A percentile compares a stretch with the other conserved stretches of the same genome.
phyloP scores from a whole-genome alignment of 2,797 vertebrate species.

The Lycodopsis pacificus region DNA sequence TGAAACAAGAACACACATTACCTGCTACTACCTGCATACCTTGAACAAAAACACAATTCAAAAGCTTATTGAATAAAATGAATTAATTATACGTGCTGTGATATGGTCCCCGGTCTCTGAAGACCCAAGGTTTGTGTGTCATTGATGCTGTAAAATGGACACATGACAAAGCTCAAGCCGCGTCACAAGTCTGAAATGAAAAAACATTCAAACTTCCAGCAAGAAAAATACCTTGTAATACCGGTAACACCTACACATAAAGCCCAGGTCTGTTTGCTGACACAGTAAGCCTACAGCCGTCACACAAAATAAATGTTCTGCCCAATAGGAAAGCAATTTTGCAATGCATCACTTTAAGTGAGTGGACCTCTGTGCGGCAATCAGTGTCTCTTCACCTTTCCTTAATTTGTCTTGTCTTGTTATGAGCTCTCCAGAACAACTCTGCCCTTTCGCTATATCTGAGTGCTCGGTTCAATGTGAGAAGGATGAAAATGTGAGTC shows the following conservation, averaged over 20 bases:
- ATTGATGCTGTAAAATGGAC: constrained; percentile 17
- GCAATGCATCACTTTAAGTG: constrained; percentile 81
- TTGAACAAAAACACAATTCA: not conserved
- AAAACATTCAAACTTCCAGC: constrained; percentile 40
- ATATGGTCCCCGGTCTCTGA: not conserved
- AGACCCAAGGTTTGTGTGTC: constrained; percentile 8
- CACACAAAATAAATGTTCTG: constrained; percentile 71
- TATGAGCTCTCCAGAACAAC: constrained; percentile 75
- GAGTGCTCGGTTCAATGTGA: not conserved
- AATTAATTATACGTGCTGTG: not conserved
- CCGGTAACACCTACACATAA: constrained; percentile 60
- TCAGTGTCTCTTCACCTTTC: constrained; percentile 81
- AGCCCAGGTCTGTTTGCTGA: constrained; percentile 66
- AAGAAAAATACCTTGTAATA: constrained; percentile 38
- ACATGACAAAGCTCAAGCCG: constrained; percentile 30
- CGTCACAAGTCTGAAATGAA: constrained; percentile 46
- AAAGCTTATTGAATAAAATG: not conserved
- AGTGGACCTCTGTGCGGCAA: constrained; percentile 76
- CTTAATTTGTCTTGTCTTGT: constrained; percentile 82
- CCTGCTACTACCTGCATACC: not conserved
- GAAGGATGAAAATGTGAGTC: constrained; percentile 25
- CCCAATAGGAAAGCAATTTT: constrained; percentile 78
- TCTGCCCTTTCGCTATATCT: constrained; percentile 52
- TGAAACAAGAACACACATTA: constrained; percentile 8
- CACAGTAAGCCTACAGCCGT: constrained; percentile 67